A percentile compares a stretch with the other conserved stretches of the same genome.
These are phyloP conservation scores for Geodia barretti DNA, from an alignment of 37 sponge, comb jelly and placozoan species.

Conservation along the genomic window DNA sequence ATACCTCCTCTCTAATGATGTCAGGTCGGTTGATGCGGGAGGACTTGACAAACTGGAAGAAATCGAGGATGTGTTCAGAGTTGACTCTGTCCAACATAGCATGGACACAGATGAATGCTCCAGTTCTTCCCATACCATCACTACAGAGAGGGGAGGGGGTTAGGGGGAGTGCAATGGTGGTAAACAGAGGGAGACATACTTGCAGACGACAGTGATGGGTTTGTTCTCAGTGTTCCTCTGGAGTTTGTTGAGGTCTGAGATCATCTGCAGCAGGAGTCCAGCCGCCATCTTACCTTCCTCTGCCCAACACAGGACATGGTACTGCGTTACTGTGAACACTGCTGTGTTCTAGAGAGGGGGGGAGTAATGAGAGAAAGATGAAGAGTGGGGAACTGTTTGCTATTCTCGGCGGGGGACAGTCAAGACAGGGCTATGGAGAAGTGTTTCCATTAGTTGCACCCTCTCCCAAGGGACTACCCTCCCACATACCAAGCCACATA, in stretches of 20 bases:
- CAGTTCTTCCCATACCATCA: constrained; percentile 50
- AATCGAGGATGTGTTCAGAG: constrained; percentile 14
- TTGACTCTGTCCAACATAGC: constrained; percentile 31
- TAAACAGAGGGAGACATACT: constrained; percentile 34
- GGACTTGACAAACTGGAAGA: constrained; percentile 20
- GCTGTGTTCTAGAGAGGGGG: not conserved
- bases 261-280: constrained; percentile 29
- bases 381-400: too few species aligned
- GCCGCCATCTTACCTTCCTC: constrained; percentile 10
- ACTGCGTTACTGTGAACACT: constrained; percentile 38
- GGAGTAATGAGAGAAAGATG: not conserved
- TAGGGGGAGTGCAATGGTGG: too few species aligned
- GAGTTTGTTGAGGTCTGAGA: constrained; percentile 11
- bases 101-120: constrained; percentile 19
- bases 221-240: constrained; percentile 57
- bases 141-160: not conserved
- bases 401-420: too few species aligned
- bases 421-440: too few species aligned
- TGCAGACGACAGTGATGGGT: constrained; percentile 76
- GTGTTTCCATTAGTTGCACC: too few species aligned
- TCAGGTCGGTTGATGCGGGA: constrained; percentile 15
- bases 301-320: constrained; percentile 65
- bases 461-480: too few species aligned
- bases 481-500: too few species aligned
- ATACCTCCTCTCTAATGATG: constrained; percentile 8